Percentiles rank a stretch among this genome's conserved stretches.
These are phyloP conservation scores for Leucophenga montana DNA, from an alignment of 2,888 invertebrate genomes.

Conservation along the genomic window DNA sequence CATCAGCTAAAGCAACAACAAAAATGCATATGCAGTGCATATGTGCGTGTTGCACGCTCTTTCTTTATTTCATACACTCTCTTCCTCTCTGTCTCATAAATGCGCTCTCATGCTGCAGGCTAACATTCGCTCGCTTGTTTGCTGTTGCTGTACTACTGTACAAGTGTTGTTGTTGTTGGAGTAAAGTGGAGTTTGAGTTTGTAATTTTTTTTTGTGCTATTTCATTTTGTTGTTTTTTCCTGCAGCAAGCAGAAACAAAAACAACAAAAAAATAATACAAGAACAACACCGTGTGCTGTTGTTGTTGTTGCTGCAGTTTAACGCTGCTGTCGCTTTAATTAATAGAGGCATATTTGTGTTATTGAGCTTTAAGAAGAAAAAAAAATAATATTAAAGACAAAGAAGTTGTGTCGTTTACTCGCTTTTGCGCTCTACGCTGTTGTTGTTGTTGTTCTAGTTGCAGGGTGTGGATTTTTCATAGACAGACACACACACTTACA, in stretches of 20 bases:
- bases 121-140: too few relatives aligned
- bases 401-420: constrained; percentile 31
- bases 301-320: background rate
- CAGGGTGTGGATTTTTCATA: constrained; percentile 53
- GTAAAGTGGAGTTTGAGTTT: constrained; percentile 18
- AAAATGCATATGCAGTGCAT: too few relatives aligned
- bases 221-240: constrained; percentile 19
- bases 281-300: background rate
- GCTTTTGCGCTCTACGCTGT: too few relatives aligned
- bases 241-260: too few relatives aligned
- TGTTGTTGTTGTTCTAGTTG: constrained; percentile 43
- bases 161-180: background rate
- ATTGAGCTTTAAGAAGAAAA: constrained; percentile 6
- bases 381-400: constrained; percentile 6
- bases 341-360: constrained; percentile 59
- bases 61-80: too few relatives aligned
- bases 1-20: too few relatives aligned
- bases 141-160: too few relatives aligned
- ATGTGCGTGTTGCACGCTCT: too few relatives aligned
- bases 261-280: background rate
- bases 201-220: too few relatives aligned
- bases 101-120: too few relatives aligned
- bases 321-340: constrained; percentile 55
- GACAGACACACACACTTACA: constrained; percentile 39
- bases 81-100: too few relatives aligned